phyloP scores from a whole-genome alignment of 2,113 vertebrate species.

The Spilogale gracilis region DNA sequence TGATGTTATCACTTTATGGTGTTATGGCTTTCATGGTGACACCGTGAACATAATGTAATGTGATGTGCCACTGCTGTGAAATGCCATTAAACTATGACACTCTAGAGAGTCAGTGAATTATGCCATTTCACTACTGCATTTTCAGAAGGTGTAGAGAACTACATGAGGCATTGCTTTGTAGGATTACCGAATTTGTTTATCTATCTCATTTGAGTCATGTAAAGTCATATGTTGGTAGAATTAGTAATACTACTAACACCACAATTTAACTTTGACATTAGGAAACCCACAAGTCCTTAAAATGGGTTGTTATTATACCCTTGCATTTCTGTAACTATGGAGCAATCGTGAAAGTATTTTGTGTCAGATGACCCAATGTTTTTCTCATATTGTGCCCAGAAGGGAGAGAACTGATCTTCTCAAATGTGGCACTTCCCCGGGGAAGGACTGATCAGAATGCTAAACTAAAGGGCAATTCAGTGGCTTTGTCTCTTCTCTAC shows the following conservation, averaged over 20 bases:
- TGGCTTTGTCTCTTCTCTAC: not conserved
- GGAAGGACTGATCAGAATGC: not conserved
- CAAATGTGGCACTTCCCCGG: not conserved
- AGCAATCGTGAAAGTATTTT: not conserved
- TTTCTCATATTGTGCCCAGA: not conserved
- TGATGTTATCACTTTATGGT: slow-evolving; percentile 86
- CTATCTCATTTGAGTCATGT: slow-evolving; percentile 69
- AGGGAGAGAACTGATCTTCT: not conserved
- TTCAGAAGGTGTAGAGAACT: slow-evolving; percentile 70
- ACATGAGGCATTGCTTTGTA: slow-evolving; percentile 70
- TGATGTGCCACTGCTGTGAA: slow-evolving; percentile 85
- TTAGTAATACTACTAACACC: slow-evolving; percentile 42
- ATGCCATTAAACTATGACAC: slow-evolving; percentile 85
- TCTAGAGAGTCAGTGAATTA: slow-evolving; percentile 83
- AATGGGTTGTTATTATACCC: not conserved
- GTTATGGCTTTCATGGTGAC: slow-evolving; percentile 80
- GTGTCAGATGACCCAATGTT: not conserved
- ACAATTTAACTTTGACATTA: slow-evolving; percentile 29
- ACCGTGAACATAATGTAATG: slow-evolving; percentile 84
- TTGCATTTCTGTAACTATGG: slow-evolving; percentile 52
- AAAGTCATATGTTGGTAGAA: slow-evolving; percentile 60
- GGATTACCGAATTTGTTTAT: slow-evolving; percentile 80
- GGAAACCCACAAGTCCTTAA: slow-evolving; percentile 34
- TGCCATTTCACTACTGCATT: slow-evolving; percentile 69
- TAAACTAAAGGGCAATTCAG: not conserved